Evolutionary conservation across 2,888 invertebrate genomes (phyloP).

Genomic region (Rhynchonema sp.): DNA sequence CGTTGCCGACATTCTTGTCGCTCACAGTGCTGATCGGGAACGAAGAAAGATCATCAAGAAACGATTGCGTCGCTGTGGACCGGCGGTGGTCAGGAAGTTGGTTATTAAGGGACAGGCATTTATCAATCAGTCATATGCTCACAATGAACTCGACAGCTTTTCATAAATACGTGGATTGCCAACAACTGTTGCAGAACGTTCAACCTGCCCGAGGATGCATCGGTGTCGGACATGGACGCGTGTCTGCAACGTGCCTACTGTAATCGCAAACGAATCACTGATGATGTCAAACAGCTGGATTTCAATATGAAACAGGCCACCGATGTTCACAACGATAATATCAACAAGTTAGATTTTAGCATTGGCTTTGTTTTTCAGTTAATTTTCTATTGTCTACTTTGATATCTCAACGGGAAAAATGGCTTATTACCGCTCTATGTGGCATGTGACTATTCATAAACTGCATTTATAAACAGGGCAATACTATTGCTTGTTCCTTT

Average conservation of each 20-base stretch:
- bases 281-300: constrained; percentile 52
- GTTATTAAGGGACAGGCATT: too few species aligned
- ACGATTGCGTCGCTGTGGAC: constrained; percentile 19
- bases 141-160: too few species aligned
- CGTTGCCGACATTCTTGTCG: constrained; percentile 75
- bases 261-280: constrained; percentile 34
- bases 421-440: too few species aligned
- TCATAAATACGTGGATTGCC: too few species aligned
- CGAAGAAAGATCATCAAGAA: constrained; percentile 34
- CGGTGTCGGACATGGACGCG: not conserved
- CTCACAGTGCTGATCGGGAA: constrained; percentile 46
- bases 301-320: constrained; percentile 57
- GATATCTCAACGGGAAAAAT: too few species aligned
- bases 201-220: not conserved
- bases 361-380: too few species aligned
- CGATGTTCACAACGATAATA: constrained; percentile 66
- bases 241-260: not conserved
- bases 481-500: too few species aligned
- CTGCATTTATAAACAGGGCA: too few species aligned
- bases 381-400: too few species aligned
- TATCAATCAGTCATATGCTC: too few species aligned
- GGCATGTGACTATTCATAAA: too few species aligned
- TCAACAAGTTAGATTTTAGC: constrained; percentile 47
- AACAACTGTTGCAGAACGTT: not conserved
- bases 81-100: constrained; percentile 7